Conservation (phyloP, 1,140 invertebrate species). For the Myzus persicae region DNA sequence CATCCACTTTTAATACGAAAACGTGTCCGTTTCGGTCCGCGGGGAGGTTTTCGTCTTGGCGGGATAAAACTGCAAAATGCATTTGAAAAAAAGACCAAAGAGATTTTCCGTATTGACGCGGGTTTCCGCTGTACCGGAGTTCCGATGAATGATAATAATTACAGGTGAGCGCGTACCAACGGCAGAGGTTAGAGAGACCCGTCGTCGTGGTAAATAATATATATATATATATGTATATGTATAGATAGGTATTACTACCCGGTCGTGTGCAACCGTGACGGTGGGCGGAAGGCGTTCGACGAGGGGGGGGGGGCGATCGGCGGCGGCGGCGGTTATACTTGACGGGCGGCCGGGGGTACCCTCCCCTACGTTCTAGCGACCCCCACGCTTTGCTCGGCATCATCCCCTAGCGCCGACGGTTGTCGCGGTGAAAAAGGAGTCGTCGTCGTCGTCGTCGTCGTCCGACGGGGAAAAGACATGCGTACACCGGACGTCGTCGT, state of each 20-base stretch:
- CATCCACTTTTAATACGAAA: too few relatives aligned
- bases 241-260: too few relatives aligned
- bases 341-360: not conserved
- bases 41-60: too few relatives aligned
- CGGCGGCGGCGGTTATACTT: not conserved
- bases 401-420: not conserved
- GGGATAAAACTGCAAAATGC: too few relatives aligned
- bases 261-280: too few relatives aligned
- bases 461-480: conserved; percentile 12
- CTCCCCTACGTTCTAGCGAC: not conserved
- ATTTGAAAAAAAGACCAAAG: too few relatives aligned
- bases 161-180: too few relatives aligned
- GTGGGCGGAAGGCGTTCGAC: not conserved
- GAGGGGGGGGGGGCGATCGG: not conserved
- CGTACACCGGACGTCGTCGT: conserved; percentile 47
- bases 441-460: not conserved
- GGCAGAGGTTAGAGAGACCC: not conserved
- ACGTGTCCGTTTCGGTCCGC: too few relatives aligned
- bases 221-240: too few relatives aligned
- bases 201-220: not conserved
- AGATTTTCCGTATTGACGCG: too few relatives aligned
- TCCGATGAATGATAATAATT: too few relatives aligned
- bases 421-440: conserved; percentile 25
- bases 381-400: not conserved
- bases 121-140: too few relatives aligned